Percentiles rank a stretch among this genome's conserved stretches.
These are phyloP conservation scores for Meloidogyne hapla DNA, from an alignment of 1,140 invertebrate genomes.

Conservation along the genomic window DNA sequence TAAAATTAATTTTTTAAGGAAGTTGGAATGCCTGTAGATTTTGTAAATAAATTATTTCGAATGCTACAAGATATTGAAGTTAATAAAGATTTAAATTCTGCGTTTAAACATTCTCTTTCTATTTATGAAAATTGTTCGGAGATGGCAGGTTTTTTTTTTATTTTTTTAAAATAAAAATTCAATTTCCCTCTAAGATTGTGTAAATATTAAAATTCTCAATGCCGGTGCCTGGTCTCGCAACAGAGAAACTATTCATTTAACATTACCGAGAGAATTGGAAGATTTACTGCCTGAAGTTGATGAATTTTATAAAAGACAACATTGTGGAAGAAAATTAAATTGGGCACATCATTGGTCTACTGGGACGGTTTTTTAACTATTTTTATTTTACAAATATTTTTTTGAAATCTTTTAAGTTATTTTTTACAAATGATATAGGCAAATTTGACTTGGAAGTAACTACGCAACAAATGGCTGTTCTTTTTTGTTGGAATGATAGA, in stretches of 20 bases:
- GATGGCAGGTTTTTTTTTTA: slow-evolving; percentile 27
- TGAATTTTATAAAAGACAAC: slow-evolving; percentile 75
- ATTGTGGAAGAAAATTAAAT: slow-evolving; percentile 93
- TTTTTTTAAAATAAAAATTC: neutral
- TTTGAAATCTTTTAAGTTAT: slow-evolving; percentile 71
- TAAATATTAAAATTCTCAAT: slow-evolving; percentile 84
- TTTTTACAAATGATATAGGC: slow-evolving; percentile 82
- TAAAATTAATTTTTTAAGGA: slow-evolving; percentile 64
- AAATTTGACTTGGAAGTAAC: slow-evolving; percentile 97
- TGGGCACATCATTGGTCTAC: slow-evolving; percentile 99
- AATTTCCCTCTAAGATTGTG: slow-evolving; percentile 65
- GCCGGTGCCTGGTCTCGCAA: slow-evolving; percentile 90
- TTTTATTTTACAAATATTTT: slow-evolving; percentile 36
- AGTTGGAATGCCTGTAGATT: slow-evolving; percentile 98
- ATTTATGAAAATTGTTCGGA: slow-evolving; percentile 49
- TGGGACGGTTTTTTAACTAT: slow-evolving; percentile 72
- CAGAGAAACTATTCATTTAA: slow-evolving; percentile 87
- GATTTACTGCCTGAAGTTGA: slow-evolving; percentile 93
- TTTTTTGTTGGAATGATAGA: slow-evolving; percentile 95
- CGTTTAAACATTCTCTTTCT: slow-evolving; percentile 62
- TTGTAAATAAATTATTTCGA: slow-evolving; percentile 93
- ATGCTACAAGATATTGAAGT: slow-evolving; percentile 95
- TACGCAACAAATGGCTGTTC: slow-evolving; percentile 98
- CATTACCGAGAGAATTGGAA: slow-evolving; percentile 91
- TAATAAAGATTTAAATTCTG: slow-evolving; percentile 71